Percentiles rank a stretch among this genome's conserved stretches.
These are phyloP conservation scores for Sogatella furcifera DNA, from an alignment of 1,140 invertebrate genomes.

Conservation along the genomic window DNA sequence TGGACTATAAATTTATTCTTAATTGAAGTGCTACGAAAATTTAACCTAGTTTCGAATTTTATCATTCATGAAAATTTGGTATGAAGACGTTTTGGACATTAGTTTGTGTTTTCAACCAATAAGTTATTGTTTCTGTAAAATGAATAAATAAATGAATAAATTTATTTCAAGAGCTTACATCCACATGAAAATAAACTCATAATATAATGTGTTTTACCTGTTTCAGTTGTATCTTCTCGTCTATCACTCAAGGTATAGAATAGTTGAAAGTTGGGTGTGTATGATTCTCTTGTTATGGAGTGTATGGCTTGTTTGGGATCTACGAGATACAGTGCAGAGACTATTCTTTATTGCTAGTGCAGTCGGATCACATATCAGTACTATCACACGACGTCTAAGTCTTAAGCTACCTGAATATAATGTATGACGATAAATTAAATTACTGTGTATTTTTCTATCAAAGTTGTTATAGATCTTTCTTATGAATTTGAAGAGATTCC, in stretches of 20 bases:
- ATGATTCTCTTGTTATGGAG: conserved; percentile 12
- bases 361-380: conserved; percentile 9
- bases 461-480: too few relatives aligned
- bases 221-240: conserved; percentile 16
- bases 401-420: conserved; percentile 22
- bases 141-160: too few relatives aligned
- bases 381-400: conserved; percentile 11
- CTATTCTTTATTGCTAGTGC: conserved; percentile 15
- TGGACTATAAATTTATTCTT: too few relatives aligned
- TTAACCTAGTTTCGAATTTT: too few relatives aligned
- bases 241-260: conserved; percentile 12
- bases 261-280: conserved; percentile 16
- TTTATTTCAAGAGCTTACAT: too few relatives aligned
- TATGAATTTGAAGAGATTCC: too few relatives aligned
- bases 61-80: too few relatives aligned
- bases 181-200: too few relatives aligned
- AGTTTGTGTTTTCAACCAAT: too few relatives aligned
- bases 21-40: too few relatives aligned
- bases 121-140: too few relatives aligned
- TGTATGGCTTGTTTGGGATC: conserved; percentile 17
- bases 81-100: too few relatives aligned
- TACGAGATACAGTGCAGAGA: conserved; percentile 15
- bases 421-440: conserved; percentile 14
- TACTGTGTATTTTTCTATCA: background rate
- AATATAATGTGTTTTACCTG: background rate